Base-by-base conservation (phyloP, 2,888 invertebrate genomes). In the Pseudeuparius sepicola region DNA sequence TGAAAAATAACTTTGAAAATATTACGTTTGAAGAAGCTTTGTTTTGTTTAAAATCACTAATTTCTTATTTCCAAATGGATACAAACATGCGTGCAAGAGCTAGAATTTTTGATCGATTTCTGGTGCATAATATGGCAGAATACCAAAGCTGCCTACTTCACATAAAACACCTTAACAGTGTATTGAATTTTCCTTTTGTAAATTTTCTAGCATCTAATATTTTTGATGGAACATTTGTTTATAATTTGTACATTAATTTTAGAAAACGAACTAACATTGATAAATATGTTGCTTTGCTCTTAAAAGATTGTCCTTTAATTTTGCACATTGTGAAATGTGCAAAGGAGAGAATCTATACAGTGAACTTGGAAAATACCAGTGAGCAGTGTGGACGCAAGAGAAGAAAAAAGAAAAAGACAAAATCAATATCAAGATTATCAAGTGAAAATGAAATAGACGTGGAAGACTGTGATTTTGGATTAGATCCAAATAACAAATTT, bases 211-310 rank as follows among this genome's bases (percentile, higher is more conserved):
- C 78, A 51, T 70, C 70, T n/a, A 71, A 73, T 48, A 65, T 73
- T 41, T 83, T 71, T 45, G 79, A 82, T 58, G 85, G 86, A 0
- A 79, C 82, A 1, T 77, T 85, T 57, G 55, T 81, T 1, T 86
- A 85, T 49, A 86, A 86, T 62, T 60, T 80, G 14, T 75, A 74
- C 37, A 59, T 61, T 15, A 72, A 75, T 58, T 65, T 85, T 29
- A 70, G 69, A 40, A 53, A 56, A 46, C 40, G 51, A 31, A 45
- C 38, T 14, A 45, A 50, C 33, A 33, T 52, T 18, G 46, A 49
- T 20, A 36, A 41, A n/a, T 53, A 53, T 35, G 24, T 54, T 10
- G 36, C 44, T 14, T 29, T 42, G 13, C 37, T 50, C 30, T 47
- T 54, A 18, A 38, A 40, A 29, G 37, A 42, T 27, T 47, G 46